These are phyloP conservation scores for Quiscalus mexicanus DNA, from an alignment of 2,113 vertebrate species.

Conservation along the genomic window DNA sequence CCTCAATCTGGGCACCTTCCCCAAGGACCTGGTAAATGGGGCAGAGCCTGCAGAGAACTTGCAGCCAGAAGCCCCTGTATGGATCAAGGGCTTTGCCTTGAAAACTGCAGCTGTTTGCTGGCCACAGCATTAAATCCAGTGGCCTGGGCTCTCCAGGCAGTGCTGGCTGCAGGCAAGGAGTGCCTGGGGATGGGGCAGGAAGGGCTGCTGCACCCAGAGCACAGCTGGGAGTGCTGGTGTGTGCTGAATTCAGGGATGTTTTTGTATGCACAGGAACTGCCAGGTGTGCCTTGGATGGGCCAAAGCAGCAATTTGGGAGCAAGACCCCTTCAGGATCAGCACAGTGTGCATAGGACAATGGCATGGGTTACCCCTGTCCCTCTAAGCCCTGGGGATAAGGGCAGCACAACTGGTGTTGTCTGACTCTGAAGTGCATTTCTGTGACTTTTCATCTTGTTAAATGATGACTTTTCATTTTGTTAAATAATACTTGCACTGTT, in stretches of 20 bases:
- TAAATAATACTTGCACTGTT: background rate
- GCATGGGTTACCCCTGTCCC: background rate
- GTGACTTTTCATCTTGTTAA: background rate
- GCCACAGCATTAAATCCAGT: background rate
- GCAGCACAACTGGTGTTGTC: background rate
- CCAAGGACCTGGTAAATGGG: background rate
- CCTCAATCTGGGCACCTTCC: background rate
- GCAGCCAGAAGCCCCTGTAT: background rate
- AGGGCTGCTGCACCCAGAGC: background rate
- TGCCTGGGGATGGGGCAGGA: background rate
- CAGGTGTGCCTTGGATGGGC: background rate
- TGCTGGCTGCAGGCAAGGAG: background rate
- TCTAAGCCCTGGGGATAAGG: background rate
- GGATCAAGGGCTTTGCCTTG: background rate
- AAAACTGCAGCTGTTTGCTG: background rate
- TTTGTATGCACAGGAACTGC: background rate
- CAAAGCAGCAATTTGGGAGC: background rate
- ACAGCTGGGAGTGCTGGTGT: background rate
- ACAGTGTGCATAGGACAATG: background rate
- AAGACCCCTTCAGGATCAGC: background rate
- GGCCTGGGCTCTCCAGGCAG: background rate
- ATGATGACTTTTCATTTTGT: background rate
- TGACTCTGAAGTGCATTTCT: background rate
- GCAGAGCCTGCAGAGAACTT: background rate
- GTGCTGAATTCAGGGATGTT: background rate